Conservation (phyloP, 2,113 vertebrate species). For the Hydrochoerus hydrochaeris region DNA sequence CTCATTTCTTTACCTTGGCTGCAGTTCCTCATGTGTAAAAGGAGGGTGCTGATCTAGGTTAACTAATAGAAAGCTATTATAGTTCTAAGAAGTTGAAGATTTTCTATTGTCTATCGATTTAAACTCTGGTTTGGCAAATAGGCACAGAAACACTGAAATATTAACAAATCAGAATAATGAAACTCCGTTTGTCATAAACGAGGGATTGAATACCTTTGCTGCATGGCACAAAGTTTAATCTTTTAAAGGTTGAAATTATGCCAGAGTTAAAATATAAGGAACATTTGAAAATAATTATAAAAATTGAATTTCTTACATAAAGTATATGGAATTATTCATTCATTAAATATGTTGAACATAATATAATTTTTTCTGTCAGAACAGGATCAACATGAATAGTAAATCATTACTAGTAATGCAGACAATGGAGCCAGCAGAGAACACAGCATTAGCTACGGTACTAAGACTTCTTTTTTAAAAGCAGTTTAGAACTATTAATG, state of each 20-base stretch:
- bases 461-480: neutral
- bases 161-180: constrained; percentile 30
- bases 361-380: constrained; percentile 3
- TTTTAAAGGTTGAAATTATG: neutral
- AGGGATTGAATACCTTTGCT: neutral
- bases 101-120: constrained; percentile 8
- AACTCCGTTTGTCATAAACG: neutral
- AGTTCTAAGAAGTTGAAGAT: constrained; percentile 21
- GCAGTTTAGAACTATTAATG: neutral
- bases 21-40: constrained; percentile 2
- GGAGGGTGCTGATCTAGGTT: neutral
- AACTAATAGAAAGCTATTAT: neutral
- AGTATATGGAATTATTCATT: constrained; percentile 10
- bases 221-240: neutral
- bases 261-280: constrained; percentile 12
- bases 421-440: neutral
- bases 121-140: neutral
- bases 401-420: neutral
- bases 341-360: constrained; percentile 3
- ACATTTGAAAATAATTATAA: constrained; percentile 24
- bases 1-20: neutral
- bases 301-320: neutral
- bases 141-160: neutral
- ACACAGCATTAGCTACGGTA: neutral
- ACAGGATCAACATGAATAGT: neutral